Conservation (phyloP, 2,113 vertebrate genomes). For the Oreochromis niloticus region DNA sequence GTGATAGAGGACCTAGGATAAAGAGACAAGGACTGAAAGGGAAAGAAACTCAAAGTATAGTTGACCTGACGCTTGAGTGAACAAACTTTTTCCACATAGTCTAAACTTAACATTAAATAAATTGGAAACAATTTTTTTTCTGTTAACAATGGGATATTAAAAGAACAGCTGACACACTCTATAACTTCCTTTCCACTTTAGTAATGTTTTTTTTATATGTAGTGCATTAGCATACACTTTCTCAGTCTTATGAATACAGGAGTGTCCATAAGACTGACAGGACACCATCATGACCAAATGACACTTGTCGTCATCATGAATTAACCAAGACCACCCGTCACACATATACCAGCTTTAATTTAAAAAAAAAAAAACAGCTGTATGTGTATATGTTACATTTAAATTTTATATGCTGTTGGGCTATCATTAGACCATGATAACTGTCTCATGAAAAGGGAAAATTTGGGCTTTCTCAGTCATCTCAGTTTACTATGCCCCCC, state of each 20-base stretch:
- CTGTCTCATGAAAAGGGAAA: neutral
- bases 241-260: neutral
- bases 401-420: neutral
- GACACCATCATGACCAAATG: neutral
- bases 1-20: neutral
- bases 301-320: neutral
- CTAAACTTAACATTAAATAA: neutral
- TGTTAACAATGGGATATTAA: neutral
- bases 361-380: neutral
- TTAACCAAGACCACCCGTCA: neutral
- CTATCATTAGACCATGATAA: neutral
- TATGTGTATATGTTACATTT: neutral
- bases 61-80: neutral
- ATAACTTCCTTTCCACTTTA: neutral
- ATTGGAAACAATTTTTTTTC: neutral
- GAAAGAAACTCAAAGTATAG: neutral
- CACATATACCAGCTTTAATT: neutral
- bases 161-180: neutral
- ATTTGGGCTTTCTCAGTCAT: neutral
- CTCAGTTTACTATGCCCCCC: neutral
- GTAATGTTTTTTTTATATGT: neutral
- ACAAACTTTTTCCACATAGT: neutral
- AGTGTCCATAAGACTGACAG: neutral
- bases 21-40: neutral
- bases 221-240: neutral